phyloP scores from a whole-genome alignment of 2,888 invertebrate genomes.

The Drosophila birchii region DNA sequence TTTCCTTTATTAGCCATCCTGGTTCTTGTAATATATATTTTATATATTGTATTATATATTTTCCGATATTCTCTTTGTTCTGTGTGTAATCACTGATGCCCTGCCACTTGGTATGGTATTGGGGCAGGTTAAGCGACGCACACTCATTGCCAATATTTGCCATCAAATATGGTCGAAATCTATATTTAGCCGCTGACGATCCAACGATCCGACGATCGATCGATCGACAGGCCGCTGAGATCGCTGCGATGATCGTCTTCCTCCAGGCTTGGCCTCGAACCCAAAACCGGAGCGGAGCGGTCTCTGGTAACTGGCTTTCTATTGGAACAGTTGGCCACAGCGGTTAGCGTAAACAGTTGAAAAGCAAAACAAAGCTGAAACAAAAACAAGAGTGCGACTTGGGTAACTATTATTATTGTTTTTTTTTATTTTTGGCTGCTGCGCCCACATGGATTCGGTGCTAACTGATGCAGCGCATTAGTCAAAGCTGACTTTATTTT shows the following conservation, averaged over 20 bases:
- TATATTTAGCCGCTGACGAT: conserved; percentile 79
- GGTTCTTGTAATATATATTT: no score
- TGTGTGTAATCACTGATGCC: conserved; percentile 9
- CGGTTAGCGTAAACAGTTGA: conserved; percentile 38
- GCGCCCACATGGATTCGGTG: conserved; percentile 55
- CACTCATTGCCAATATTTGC: conserved; percentile 80
- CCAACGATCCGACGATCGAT: conserved; percentile 46
- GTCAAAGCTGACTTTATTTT: conserved; percentile 35
- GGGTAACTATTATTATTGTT: conserved; percentile 27
- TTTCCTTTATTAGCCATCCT: no score
- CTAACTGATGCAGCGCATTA: conserved; percentile 32
- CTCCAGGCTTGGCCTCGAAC: conserved; percentile 59
- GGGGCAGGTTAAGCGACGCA: conserved; percentile 69
- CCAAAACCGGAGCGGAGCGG: conserved; percentile 37
- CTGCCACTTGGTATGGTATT: conserved; percentile 45
- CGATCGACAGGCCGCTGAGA: conserved; percentile 9
- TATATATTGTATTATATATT: background rate
- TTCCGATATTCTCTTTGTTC: background rate
- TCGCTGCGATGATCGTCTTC: conserved; percentile 29
- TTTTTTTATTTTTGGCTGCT: conserved; percentile 20
- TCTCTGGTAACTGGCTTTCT: conserved; percentile 63
- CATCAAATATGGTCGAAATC: conserved; percentile 81
- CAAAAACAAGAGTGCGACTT: conserved; percentile 40
- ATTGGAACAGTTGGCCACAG: conserved; percentile 73
- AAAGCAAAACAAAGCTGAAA: conserved; percentile 17